phyloP scores from a whole-genome alignment of 1,140 invertebrate genomes.

The Papilio polytes region DNA sequence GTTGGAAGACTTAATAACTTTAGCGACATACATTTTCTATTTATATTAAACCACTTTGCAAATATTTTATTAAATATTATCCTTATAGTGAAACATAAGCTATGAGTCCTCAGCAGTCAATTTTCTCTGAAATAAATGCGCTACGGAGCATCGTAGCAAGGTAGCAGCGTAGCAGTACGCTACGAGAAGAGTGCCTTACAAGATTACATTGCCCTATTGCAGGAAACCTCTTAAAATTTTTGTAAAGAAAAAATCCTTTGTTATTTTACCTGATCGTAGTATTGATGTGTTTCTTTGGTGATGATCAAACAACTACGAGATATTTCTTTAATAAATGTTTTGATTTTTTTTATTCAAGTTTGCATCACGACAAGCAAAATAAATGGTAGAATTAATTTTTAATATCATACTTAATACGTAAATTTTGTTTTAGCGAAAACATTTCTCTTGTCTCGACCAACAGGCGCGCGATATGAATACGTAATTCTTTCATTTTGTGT shows the following conservation, averaged over 20 bases:
- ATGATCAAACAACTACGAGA: no score
- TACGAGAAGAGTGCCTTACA: neutral
- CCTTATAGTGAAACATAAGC: neutral
- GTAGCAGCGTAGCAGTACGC: neutral
- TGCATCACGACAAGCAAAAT: neutral
- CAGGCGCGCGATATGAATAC: conserved; percentile 16
- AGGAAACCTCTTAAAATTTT: neutral
- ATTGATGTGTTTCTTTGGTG: no score
- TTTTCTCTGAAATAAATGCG: neutral
- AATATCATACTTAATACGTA: neutral
- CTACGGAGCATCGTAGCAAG: neutral
- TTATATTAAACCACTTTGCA: neutral
- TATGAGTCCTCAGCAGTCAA: neutral
- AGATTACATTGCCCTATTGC: neutral
- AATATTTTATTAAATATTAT: neutral
- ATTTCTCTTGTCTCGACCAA: conserved; percentile 1
- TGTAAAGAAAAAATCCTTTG: neutral
- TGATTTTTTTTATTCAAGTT: neutral
- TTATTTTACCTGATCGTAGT: neutral
- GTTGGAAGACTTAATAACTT: no score
- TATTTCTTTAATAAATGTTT: no score
- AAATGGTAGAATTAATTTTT: neutral
- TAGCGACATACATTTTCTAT: neutral
- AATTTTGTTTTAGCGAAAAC: conserved; percentile 3
- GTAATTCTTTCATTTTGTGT: conserved; percentile 16